Conservation (phyloP, 2,888 invertebrate species). For the Crematogaster levior region DNA sequence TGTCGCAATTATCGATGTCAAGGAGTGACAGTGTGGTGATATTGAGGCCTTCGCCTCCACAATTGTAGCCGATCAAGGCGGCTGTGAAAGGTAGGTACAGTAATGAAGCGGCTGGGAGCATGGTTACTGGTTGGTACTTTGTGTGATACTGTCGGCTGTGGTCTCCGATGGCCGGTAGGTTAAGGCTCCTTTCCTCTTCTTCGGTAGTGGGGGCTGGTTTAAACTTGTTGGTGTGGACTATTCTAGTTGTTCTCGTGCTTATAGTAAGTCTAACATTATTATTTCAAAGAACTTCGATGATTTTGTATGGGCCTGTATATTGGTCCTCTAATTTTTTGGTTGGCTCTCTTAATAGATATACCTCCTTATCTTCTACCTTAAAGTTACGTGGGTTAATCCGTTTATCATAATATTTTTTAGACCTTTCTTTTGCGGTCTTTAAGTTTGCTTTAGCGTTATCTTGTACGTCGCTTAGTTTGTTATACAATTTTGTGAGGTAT, state of each 20-base stretch:
- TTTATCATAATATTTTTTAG: background rate
- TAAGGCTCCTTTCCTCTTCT: no score
- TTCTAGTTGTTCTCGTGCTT: background rate
- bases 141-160: no score
- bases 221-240: background rate
- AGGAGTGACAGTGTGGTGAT: no score
- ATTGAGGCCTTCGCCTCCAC: no score
- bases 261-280: background rate
- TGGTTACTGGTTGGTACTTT: no score
- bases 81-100: no score
- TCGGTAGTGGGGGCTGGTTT: background rate
- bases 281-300: background rate
- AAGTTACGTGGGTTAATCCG: background rate
- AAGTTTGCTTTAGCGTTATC: background rate
- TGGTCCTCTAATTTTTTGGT: background rate
- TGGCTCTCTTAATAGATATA: background rate
- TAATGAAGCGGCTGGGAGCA: no score
- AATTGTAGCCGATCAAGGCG: no score
- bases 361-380: rapidly evolving
- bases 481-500: background rate
- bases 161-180: no score
- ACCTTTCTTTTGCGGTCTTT: background rate
- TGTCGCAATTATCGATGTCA: background rate
- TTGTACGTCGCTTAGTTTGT: background rate
- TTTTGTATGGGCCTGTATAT: background rate